These are phyloP conservation scores for Turnix velox DNA, from an alignment of 2,113 vertebrate genomes.

Conservation along the genomic window DNA sequence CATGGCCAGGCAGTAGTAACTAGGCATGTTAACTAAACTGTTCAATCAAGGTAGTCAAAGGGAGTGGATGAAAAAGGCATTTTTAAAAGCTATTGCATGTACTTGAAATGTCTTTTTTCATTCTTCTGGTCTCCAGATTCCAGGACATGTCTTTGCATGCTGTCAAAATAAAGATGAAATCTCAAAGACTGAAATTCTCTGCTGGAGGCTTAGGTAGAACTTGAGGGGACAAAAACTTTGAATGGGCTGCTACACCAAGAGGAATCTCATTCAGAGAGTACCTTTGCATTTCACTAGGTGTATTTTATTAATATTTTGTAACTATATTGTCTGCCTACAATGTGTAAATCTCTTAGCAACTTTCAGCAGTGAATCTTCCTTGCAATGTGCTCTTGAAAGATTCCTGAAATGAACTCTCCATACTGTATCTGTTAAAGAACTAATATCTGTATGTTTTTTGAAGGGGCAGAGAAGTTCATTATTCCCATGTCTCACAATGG, in stretches of 20 bases:
- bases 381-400: not conserved
- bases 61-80: constrained; percentile 11
- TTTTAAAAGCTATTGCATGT: not conserved
- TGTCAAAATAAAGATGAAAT: constrained; percentile 18
- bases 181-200: constrained; percentile 21
- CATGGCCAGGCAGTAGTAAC: not conserved
- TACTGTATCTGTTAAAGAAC: not conserved
- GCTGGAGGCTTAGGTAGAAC: not conserved
- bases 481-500: not conserved
- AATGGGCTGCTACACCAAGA: not conserved
- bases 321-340: not conserved
- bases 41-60: constrained; percentile 20
- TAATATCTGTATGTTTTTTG: not conserved
- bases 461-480: not conserved
- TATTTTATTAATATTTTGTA: constrained; percentile 43
- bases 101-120: constrained; percentile 33
- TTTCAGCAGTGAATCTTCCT: constrained; percentile 24
- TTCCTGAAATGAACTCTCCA: constrained; percentile 8
- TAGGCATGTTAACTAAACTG: constrained; percentile 5
- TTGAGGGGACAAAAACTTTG: constrained; percentile 6
- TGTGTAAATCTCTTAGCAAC: not conserved
- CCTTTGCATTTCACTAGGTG: not conserved
- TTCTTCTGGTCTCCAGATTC: constrained; percentile 8
- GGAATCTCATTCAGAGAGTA: constrained; percentile 45
- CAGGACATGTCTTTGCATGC: not conserved